Percentiles rank a stretch among this genome's conserved stretches.
Evolutionary conservation across 2,888 invertebrate genomes (phyloP).

Genomic region (Eudasyphora cyanicolor): DNA sequence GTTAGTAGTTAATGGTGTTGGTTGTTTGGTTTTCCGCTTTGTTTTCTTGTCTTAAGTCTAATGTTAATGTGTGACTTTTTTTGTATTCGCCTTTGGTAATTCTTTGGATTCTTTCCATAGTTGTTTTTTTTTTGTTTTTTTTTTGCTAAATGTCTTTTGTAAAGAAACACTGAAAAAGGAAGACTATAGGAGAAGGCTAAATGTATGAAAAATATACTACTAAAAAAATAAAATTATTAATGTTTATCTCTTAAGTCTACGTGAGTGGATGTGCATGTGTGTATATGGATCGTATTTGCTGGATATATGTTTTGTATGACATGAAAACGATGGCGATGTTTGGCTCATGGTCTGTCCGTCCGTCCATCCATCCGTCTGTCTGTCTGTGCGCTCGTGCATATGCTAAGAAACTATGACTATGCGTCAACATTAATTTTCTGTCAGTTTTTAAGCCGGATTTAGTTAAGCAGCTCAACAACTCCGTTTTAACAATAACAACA

Average conservation of each 20-base stretch:
- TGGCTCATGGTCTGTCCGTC: no score
- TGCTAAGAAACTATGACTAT: conserved; percentile 62
- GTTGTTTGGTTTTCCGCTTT: conserved; percentile 19
- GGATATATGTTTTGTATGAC: conserved; percentile 23
- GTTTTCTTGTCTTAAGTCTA: conserved; percentile 31
- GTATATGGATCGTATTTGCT: conserved; percentile 16
- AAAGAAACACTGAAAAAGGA: not conserved
- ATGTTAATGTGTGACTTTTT: conserved; percentile 36
- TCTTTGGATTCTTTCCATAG: conserved; percentile 7
- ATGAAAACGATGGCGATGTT: no score
- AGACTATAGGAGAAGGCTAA: not conserved
- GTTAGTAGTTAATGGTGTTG: not conserved
- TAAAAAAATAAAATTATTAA: conserved; percentile 61
- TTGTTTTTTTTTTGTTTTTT: no score
- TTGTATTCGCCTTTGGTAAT: conserved; percentile 4
- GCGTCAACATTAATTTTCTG: conserved; percentile 77
- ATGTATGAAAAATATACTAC: no score
- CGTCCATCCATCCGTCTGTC: conserved; percentile 25
- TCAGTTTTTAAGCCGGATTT: conserved; percentile 80
- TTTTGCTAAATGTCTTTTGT: conserved; percentile 34
- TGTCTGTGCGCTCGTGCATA: conserved; percentile 20
- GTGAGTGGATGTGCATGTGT: not conserved
- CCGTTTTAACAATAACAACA: conserved; percentile 59
- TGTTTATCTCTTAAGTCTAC: conserved; percentile 64
- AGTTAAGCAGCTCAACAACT: conserved; percentile 79